Evolutionary conservation across 2,113 vertebrate genomes (phyloP), one percentile per base, ranked within the genome.

Genomic region (Phyllostomus discolor): DNA sequence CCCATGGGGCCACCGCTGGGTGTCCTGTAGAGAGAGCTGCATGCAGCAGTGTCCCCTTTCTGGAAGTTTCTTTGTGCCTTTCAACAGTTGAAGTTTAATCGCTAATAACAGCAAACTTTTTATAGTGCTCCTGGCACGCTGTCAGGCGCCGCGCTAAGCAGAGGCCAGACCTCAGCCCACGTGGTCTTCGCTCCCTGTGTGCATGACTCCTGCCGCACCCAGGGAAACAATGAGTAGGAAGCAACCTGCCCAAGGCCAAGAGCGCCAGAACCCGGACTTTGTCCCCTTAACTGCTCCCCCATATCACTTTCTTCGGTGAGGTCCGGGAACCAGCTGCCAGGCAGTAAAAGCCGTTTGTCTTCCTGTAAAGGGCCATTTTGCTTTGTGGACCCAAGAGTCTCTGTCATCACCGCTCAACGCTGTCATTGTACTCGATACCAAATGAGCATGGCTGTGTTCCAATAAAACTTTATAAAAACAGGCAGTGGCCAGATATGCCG

Each of bases 381-480:
- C 35, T 78, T 16, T n/a, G 22, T 33, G n/a, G 10, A 59, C 70
- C 46, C 5, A 0, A 15, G 12, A 9, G n/a, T 59, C 72, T 81
- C 48, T 41, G 38, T 41, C 48, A 31, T 54, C 54, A 31, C 46
- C 46, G 24, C n/a, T 90, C 88, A 46, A 38, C 5, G 26, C 67
- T 69, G 12, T 19, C 41, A 2, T 1, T 1, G 57, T 4, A 19
- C 6, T 3, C 10, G 16, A 66, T 2, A 52, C 15, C 15, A n/a
- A 69, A 90, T 86, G 67, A 83, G 2, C 41, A 7, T 20, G 33
- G 5, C 83, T 75, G 11, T 64, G 28, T 93, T 67, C 72, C 46
- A 95, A 67, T 96, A 97, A 97, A 96, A 70, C 92, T 96, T 95
- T 66, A 87, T 78, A 85, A 94, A 94, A 78, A 54, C 4, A 83